Conservation (phyloP, 1,140 invertebrate genomes). For the Himalopsyche phryganea region DNA sequence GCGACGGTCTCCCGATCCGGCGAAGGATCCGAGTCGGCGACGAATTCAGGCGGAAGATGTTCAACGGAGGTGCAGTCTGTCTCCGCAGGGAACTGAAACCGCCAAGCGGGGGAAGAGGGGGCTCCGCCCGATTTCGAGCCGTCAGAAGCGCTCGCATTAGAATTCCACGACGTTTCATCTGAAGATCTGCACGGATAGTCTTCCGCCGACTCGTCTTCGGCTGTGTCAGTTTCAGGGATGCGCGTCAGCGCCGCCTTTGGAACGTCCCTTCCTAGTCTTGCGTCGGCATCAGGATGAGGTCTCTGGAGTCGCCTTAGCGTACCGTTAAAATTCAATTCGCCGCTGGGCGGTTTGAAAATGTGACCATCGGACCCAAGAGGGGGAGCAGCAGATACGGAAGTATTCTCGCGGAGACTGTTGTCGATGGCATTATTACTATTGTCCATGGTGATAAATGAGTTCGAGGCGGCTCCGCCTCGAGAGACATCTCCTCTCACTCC, state of each 20-base stretch:
- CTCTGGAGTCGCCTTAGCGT: slow-evolving; percentile 50
- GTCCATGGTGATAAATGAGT: slow-evolving; percentile 46
- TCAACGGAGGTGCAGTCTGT: no score
- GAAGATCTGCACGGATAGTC: slow-evolving; percentile 15
- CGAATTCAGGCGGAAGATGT: no score
- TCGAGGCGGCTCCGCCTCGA: slow-evolving; percentile 40
- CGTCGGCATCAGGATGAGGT: slow-evolving; percentile 46
- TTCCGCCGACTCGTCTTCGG: slow-evolving; percentile 16
- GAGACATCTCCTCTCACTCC: no score
- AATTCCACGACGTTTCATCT: slow-evolving; percentile 16
- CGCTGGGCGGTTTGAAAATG: slow-evolving; percentile 49
- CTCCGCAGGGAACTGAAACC: slow-evolving; percentile 11
- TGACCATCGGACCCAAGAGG: slow-evolving; percentile 32
- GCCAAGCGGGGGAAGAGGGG: slow-evolving; percentile 7
- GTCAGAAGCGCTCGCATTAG: slow-evolving; percentile 3
- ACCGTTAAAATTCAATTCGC: slow-evolving; percentile 49
- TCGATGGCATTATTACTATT: slow-evolving; percentile 53
- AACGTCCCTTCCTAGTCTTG: neutral
- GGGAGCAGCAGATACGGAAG: slow-evolving; percentile 38
- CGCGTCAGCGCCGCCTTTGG: slow-evolving; percentile 5
- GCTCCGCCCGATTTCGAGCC: slow-evolving; percentile 19
- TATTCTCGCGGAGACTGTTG: slow-evolving; percentile 34
- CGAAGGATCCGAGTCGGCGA: no score
- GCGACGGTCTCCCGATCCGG: neutral
- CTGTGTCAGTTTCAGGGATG: neutral